Base-by-base conservation (phyloP, 1,140 invertebrate genomes). In the Euura lappo region DNA sequence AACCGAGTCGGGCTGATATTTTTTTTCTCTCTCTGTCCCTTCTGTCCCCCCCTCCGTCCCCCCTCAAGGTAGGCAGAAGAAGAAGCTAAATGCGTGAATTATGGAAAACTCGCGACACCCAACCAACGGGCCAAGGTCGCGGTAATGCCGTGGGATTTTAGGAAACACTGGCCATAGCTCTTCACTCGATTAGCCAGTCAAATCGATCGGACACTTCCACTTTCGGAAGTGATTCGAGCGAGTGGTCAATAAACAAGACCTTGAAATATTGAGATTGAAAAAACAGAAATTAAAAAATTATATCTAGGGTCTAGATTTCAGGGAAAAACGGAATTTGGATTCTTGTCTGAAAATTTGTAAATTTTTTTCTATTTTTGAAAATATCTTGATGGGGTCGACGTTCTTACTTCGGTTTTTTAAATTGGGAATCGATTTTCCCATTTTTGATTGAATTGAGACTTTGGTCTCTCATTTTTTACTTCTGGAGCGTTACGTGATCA, bases 41-140 rank as follows among this genome's bases (percentile, higher is more conserved):
- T 28, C 28, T 28, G 28, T 1, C 28, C 28, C 28, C 28, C 28
- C 28, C 28, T 1, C 28, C 28, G n/a, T n/a, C 28, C 28, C 28
- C 28, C 51, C 8, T 60, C 51, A n/a, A 60, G 3, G 13, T 60
- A n/a, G 51, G 13, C 51, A 28, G 28, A 28, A 28, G 28, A 28
- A 8, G n/a, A 8, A 7, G 71, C 72, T 80, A 83, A 82, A 84
- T 80, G 81, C 74, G 76, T 79, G 74, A 82, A 84, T 84, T 83
- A 84, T 82, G 81, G 78, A 84, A 81, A 83, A 68, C 70, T 80
- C 74, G 69, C 46, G 45, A 47, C 45, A 11, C 4, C 13, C 8
- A 8, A 8, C 13, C 51, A 11, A 51, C 51, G 51, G 8, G 51
- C 51, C 51, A 60, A 60, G 51, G 51, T 60, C 51, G 51, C 3